Base-by-base conservation (phyloP, 2,888 invertebrate species). In the Galeopsomyia nigrocyanea region DNA sequence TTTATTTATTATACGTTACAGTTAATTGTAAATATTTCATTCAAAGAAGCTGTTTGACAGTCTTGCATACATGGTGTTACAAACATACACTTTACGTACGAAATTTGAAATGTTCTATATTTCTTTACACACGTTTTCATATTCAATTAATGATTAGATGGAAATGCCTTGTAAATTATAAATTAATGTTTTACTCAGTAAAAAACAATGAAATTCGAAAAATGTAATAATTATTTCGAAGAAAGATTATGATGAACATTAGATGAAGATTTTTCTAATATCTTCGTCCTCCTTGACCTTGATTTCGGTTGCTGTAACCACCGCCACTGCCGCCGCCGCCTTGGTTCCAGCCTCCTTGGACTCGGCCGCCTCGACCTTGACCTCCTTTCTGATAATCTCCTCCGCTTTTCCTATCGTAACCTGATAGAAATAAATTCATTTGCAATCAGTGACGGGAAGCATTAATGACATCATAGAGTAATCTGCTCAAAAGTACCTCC, bases 281-380 rank as follows among this genome's bases (percentile, higher is more conserved):
- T 63, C 69, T 66, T 55, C 67, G 61, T 19, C 75, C 74, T 17
- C 57, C 56, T 55, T 67, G 46, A n/a, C 74, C 68, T 62, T 70
- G 73, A 58, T 66, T 31, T 6, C 68, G 58, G 50, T 69, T 67
- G 57, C 76, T 77, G 60, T 79, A 79, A 26, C 79, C 77, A 16
- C 79, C 76, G 31, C 58, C 46, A 71, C 65, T 79, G 57, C 81
- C 82, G 63, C 81, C 82, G 63, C 82, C 82, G 13, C 57, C 65
- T 73, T 82, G 82, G 77, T 82, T 83, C 80, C 86, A 86, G 67
- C 83, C 82, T 53, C 86, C 83, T 74, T 84, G 83, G 65, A 84
- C 85, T 67, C 84, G 77, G 16, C 82, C 81, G 31, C 84, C 80
- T 60, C 80, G 78, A 58, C 77, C 75, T 65, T 79, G 78, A 55